Conservation (phyloP, 2,797 vertebrate genomes). For the Sebastes vulpes region DNA sequence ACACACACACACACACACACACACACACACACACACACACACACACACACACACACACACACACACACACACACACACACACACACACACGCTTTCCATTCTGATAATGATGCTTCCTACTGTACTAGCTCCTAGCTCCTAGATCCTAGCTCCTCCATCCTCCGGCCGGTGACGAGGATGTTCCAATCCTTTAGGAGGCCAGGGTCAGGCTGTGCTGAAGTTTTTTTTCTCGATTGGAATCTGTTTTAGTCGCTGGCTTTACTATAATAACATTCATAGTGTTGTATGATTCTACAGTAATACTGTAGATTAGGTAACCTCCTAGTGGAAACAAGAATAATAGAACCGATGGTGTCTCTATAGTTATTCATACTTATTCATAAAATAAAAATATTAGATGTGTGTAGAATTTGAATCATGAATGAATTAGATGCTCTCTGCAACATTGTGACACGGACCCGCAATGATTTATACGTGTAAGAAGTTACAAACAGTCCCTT, state of each 20-base stretch:
- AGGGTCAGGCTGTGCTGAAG: neutral
- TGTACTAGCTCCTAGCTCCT: neutral
- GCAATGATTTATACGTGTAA: too few species aligned
- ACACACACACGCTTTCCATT: neutral
- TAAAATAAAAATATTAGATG: neutral
- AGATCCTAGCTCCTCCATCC: neutral
- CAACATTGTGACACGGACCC: neutral
- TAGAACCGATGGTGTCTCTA: too few species aligned
- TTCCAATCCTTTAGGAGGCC: neutral
- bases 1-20: too few species aligned
- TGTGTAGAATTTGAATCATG: neutral
- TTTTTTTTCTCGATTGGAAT: too few species aligned
- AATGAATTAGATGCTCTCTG: neutral
- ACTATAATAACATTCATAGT: neutral
- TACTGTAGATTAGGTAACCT: neutral
- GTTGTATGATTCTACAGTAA: neutral
- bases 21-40: too few species aligned
- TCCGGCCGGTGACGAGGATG: neutral
- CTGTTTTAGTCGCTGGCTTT: too few species aligned
- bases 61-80: too few species aligned
- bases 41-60: too few species aligned
- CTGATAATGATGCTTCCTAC: neutral
- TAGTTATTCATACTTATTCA: too few species aligned
- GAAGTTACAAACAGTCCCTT: too few species aligned
- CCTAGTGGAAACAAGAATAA: neutral